phyloP scores from a whole-genome alignment of 2,113 vertebrate species.

The Hyaena hyaena region DNA sequence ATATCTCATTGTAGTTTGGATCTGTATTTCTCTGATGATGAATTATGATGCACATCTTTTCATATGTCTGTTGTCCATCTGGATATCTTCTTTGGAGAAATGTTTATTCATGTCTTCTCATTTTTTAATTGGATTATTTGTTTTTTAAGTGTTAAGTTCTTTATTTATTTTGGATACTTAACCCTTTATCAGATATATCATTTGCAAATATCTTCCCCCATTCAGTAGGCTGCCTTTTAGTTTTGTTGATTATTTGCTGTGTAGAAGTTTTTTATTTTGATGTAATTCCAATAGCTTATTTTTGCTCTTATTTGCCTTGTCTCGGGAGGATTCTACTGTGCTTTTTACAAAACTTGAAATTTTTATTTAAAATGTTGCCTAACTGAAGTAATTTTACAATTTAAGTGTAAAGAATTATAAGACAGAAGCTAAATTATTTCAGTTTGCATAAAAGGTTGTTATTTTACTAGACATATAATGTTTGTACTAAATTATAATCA shows the following conservation, averaged over 20 bases:
- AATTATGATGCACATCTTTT: not conserved
- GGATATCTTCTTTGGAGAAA: not conserved
- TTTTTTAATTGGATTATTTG: not conserved
- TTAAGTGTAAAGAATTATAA: constrained; percentile 26
- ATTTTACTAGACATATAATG: constrained; percentile 23
- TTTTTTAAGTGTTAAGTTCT: not conserved
- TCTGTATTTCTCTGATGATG: not conserved
- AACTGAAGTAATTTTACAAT: constrained; percentile 18
- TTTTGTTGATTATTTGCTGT: not conserved
- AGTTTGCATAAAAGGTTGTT: not conserved
- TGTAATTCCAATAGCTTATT: not conserved
- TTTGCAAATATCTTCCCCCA: not conserved
- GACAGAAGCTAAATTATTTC: not conserved
- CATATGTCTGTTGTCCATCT: not conserved
- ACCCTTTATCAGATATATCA: not conserved
- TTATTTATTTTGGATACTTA: not conserved
- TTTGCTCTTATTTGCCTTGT: not conserved
- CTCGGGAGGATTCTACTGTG: not conserved
- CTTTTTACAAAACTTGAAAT: constrained; percentile 3
- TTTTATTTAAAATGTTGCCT: constrained; percentile 19
- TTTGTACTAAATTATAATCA: constrained; percentile 53
- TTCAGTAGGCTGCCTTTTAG: not conserved
- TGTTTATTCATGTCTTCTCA: not conserved
- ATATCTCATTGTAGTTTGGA: not conserved
- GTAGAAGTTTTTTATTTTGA: not conserved